Evolutionary conservation across 1,140 invertebrate genomes (phyloP).

Genomic region (Ips typographus): DNA sequence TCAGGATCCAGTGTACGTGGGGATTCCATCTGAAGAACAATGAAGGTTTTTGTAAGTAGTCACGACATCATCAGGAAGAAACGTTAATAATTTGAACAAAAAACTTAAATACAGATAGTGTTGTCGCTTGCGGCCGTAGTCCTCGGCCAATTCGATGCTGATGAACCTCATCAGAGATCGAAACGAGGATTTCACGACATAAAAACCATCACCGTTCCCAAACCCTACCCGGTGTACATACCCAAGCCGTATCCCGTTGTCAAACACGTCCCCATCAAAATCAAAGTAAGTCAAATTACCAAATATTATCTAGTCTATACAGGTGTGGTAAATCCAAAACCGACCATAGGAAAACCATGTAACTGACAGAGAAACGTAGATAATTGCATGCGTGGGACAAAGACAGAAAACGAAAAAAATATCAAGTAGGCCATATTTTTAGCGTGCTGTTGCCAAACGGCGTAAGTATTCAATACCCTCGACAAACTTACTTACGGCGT

Average conservation of each 20-base stretch:
- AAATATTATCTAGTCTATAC: not conserved
- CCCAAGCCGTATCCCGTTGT: conserved; percentile 44
- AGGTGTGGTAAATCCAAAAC: too few species aligned
- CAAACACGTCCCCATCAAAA: conserved; percentile 37
- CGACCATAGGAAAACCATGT: too few species aligned
- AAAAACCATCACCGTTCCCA: conserved; percentile 43
- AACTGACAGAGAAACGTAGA: too few species aligned
- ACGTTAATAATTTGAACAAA: not conserved
- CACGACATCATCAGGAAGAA: not conserved
- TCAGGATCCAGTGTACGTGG: conserved; percentile 24
- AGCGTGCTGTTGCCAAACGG: too few species aligned
- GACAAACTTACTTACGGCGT: too few species aligned
- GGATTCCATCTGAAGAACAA: conserved; percentile 16
- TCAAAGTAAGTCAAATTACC: conserved; percentile 13
- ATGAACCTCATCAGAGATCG: conserved; percentile 33
- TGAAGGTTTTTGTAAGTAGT: conserved; percentile 35
- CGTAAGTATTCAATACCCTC: too few species aligned
- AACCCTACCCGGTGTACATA: conserved; percentile 45
- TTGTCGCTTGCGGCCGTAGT: conserved; percentile 25
- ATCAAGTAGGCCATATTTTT: too few species aligned
- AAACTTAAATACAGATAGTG: conserved; percentile 22
- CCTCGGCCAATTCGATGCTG: conserved; percentile 27
- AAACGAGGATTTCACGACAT: conserved; percentile 35
- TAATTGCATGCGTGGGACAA: too few species aligned
- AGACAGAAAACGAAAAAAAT: too few species aligned